These are phyloP conservation scores for Leucosticte australis DNA, from an alignment of 2,113 vertebrate genomes.

Conservation along the genomic window DNA sequence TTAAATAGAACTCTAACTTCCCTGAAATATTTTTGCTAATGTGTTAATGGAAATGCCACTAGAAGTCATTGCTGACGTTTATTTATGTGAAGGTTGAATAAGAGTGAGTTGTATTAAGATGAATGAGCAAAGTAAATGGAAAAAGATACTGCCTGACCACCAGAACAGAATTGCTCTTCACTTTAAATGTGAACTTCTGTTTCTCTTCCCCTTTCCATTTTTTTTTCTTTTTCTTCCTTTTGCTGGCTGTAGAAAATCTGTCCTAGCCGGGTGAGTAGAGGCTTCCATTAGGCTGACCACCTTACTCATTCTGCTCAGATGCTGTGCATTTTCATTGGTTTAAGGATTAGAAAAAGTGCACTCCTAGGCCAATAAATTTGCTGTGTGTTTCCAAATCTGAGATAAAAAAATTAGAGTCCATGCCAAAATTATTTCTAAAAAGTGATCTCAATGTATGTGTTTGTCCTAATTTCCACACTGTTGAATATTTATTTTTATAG, in stretches of 20 bases:
- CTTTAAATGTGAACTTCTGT: constrained; percentile 70
- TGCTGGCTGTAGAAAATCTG: constrained; percentile 93
- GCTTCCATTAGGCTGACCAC: constrained; percentile 66
- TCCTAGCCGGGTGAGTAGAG: constrained; percentile 91
- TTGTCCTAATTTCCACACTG: not conserved
- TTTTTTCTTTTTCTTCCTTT: constrained; percentile 72
- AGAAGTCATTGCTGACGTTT: not conserved
- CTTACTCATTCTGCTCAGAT: constrained; percentile 59
- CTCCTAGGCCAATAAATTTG: not conserved
- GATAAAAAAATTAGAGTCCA: not conserved
- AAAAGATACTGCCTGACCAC: constrained; percentile 17
- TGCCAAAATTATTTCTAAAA: not conserved
- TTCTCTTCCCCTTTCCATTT: constrained; percentile 67
- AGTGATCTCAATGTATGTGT: not conserved
- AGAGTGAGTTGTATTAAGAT: not conserved
- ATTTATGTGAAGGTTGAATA: not conserved
- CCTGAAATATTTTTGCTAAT: not conserved
- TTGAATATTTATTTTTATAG: not conserved
- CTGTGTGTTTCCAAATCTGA: not conserved
- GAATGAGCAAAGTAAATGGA: not conserved
- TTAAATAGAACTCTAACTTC: not conserved
- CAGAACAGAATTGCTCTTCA: constrained; percentile 41
- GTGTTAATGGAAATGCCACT: not conserved
- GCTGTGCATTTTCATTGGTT: constrained; percentile 79
- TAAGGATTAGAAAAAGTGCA: not conserved